A percentile compares a stretch with the other conserved stretches of the same genome.
Evolutionary conservation across 2,113 vertebrate genomes (phyloP).

Genomic region (Daubentonia madagascariensis): DNA sequence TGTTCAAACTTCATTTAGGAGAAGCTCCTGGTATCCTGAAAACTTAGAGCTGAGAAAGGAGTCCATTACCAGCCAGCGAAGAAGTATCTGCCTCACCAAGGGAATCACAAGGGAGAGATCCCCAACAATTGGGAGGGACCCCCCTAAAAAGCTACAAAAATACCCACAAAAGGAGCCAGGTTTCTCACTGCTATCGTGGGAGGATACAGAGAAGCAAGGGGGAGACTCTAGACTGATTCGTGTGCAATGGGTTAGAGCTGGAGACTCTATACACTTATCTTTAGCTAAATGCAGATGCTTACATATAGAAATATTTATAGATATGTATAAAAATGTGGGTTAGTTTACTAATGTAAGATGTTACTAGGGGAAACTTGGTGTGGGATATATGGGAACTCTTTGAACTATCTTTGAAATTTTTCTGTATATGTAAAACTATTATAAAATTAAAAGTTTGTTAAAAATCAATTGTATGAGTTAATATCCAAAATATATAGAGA

Average conservation of each 20-base stretch:
- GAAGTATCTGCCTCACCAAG: not conserved
- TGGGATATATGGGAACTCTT: not conserved
- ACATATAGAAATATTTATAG: not conserved
- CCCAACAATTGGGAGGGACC: not conserved
- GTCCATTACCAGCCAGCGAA: not conserved
- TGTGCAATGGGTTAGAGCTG: not conserved
- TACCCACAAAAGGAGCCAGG: not conserved
- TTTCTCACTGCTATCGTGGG: not conserved
- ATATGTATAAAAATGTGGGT: not conserved
- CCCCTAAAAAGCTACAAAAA: not conserved
- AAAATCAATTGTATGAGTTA: not conserved
- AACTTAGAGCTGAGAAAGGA: not conserved
- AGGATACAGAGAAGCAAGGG: not conserved
- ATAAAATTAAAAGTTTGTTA: not conserved
- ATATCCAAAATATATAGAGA: not conserved
- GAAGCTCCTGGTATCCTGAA: not conserved
- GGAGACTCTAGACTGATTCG: not conserved
- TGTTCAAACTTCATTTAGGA: not conserved
- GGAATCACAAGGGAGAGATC: not conserved
- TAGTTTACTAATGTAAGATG: not conserved
- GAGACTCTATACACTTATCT: not conserved
- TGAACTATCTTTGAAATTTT: not conserved
- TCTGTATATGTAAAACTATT: not conserved
- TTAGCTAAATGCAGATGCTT: not conserved
- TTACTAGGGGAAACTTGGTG: not conserved